Evolutionary conservation across 2,888 invertebrate genomes (phyloP).

Genomic region (Andrena chrysosceles): DNA sequence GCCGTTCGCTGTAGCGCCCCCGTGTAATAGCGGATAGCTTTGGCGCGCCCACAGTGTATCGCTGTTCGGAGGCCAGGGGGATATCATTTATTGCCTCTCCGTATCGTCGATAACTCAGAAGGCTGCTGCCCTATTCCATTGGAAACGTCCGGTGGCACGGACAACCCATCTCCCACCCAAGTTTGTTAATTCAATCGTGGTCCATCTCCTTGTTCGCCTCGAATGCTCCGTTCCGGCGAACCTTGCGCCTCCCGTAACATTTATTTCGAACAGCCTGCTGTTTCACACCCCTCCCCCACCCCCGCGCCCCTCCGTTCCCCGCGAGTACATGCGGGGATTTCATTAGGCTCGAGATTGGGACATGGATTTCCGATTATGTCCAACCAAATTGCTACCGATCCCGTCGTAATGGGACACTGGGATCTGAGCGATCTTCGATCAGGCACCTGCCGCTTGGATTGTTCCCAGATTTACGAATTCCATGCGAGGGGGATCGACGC

Average conservation of each 20-base stretch:
- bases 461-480: background rate
- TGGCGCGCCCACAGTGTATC: conserved; percentile 14
- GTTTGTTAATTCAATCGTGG: conserved; percentile 45
- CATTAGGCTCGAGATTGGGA: conserved; percentile 48
- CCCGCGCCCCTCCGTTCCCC: background rate
- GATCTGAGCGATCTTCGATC: conserved; percentile 1
- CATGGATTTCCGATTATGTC: conserved; percentile 47
- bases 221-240: conserved; percentile 18
- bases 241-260: conserved; percentile 17
- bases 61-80: conserved; percentile 31
- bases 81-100: conserved; percentile 63
- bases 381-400: conserved; percentile 32
- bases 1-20: conserved; percentile 12
- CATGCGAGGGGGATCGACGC: background rate
- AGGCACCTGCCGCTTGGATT: background rate
- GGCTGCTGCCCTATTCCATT: conserved; percentile 45
- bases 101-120: conserved; percentile 49
- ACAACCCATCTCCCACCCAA: conserved; percentile 37
- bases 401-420: conserved; percentile 5
- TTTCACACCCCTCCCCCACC: background rate
- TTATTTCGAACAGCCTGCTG: conserved; percentile 18
- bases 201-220: conserved; percentile 28
- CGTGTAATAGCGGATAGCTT: conserved; percentile 23
- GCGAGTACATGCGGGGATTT: conserved; percentile 19
- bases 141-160: conserved; percentile 13